Conservation (phyloP, 2,113 vertebrate species). For the Ginglymostoma cirratum region DNA sequence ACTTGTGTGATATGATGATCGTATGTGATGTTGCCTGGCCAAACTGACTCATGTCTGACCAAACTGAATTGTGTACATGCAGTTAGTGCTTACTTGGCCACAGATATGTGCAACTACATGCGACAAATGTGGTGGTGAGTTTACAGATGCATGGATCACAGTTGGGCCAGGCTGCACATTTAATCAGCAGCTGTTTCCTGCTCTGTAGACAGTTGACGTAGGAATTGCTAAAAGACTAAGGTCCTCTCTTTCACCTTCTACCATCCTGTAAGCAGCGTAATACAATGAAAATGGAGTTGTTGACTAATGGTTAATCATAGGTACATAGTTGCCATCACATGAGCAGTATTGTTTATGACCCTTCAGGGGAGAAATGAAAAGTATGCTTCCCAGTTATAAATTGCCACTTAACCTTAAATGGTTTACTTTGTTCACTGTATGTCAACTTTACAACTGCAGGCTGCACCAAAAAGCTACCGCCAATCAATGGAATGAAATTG, state of each 20-base stretch:
- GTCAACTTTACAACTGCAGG: constrained; percentile 44
- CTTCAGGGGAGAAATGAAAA: background rate
- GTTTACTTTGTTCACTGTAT: constrained; percentile 46
- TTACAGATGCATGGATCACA: background rate
- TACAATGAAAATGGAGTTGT: background rate
- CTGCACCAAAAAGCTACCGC: constrained; percentile 48
- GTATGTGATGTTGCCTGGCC: background rate
- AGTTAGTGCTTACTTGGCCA: background rate
- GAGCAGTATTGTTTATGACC: background rate
- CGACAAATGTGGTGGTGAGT: background rate
- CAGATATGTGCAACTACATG: background rate
- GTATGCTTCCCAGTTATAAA: constrained; percentile 42
- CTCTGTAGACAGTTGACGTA: background rate
- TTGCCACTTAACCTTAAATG: constrained; percentile 47
- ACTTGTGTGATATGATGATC: background rate
- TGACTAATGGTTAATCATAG: background rate
- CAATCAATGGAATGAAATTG: constrained; percentile 57
- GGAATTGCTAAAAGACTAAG: background rate
- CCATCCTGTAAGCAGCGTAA: background rate
- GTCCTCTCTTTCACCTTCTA: background rate
- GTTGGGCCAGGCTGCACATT: background rate
- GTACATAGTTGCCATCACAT: background rate
- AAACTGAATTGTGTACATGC: too few relatives aligned
- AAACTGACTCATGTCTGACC: background rate
- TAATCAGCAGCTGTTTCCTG: background rate